A percentile compares a stretch with the other conserved stretches of the same genome.
Conservation (phyloP, 2,797 vertebrate genomes). For the Crocidura indochinensis region DNA sequence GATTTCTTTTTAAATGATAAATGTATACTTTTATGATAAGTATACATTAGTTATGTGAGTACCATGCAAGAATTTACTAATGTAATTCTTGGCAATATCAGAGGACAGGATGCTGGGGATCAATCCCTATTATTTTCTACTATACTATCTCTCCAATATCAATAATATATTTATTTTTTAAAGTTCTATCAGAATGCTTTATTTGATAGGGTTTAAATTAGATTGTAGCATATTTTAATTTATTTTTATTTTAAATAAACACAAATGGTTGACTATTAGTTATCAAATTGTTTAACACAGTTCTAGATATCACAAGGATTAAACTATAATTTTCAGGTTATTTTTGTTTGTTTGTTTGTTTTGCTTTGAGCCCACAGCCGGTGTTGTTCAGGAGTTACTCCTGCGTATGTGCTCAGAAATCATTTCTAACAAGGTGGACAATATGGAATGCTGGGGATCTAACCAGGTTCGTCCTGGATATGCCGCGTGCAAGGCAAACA, state of each 20-base stretch:
- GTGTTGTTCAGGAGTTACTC: too few relatives aligned
- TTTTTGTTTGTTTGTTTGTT: too few relatives aligned
- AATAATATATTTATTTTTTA: not conserved
- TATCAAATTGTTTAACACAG: not conserved
- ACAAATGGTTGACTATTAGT: not conserved
- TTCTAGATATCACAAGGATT: not conserved
- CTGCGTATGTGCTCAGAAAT: too few relatives aligned
- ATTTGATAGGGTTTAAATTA: not conserved
- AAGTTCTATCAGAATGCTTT: not conserved
- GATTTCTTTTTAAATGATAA: not conserved
- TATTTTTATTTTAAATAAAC: slow-evolving; percentile 1
- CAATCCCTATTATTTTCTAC: too few relatives aligned
- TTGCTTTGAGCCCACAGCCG: too few relatives aligned
- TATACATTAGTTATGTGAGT: not conserved
- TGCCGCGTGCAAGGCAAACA: too few relatives aligned
- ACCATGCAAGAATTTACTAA: not conserved
- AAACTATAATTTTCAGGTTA: too few relatives aligned
- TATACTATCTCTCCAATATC: not conserved
- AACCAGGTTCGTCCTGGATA: too few relatives aligned
- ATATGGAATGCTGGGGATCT: too few relatives aligned
- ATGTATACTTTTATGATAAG: not conserved
- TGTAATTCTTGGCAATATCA: not conserved
- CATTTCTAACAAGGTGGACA: too few relatives aligned
- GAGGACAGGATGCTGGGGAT: not conserved
- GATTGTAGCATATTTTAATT: not conserved